These are phyloP conservation scores for Pterophyllum scalare DNA, from an alignment of 2,113 vertebrate species.

Conservation along the genomic window DNA sequence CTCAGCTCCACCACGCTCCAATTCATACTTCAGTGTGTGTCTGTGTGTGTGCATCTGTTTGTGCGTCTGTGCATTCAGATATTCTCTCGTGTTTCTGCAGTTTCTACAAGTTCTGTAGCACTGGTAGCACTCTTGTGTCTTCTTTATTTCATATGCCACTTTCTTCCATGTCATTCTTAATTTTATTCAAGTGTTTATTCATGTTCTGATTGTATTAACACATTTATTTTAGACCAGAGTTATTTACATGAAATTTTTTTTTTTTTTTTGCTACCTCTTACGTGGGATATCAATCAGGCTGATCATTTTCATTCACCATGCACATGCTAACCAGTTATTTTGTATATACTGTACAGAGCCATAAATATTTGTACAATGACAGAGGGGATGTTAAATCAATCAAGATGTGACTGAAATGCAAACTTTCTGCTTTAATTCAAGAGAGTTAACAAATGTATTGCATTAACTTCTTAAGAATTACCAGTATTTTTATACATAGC, in stretches of 20 bases:
- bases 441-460: not conserved
- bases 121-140: too few species aligned
- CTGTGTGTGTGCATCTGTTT: not conserved
- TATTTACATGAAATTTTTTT: not conserved
- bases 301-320: not conserved
- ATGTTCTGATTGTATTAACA: not conserved
- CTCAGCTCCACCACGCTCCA: constrained; percentile 59
- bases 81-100: not conserved
- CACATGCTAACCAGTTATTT: not conserved
- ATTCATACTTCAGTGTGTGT: constrained; percentile 53
- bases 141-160: too few species aligned
- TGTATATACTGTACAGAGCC: not conserved
- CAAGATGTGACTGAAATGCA: not conserved
- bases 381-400: not conserved
- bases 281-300: not conserved
- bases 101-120: not conserved
- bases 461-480: too few species aligned
- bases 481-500: too few species aligned
- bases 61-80: not conserved
- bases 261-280: not conserved
- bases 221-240: not conserved
- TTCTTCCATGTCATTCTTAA: not conserved
- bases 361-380: not conserved
- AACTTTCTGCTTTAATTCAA: not conserved
- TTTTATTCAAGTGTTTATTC: not conserved